Percentiles rank a stretch among this genome's conserved stretches.
Conservation (phyloP, 1,140 invertebrate genomes). For the Scaptomyza graminum region DNA sequence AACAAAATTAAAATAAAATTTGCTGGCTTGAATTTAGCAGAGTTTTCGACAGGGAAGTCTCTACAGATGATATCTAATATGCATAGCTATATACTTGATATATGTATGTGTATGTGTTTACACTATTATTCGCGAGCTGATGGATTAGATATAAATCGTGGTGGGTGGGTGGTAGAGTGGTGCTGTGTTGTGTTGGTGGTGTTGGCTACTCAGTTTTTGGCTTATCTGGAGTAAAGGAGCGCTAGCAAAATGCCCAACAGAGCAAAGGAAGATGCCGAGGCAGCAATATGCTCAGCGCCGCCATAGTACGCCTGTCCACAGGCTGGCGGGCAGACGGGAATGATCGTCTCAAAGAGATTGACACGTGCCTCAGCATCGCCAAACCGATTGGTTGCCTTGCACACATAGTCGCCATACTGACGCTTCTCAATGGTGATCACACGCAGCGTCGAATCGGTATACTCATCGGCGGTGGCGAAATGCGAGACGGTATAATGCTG, state of each 20-base stretch:
- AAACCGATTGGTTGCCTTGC: constrained; percentile 94
- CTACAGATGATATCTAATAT: constrained; percentile 51
- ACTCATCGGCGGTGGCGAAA: constrained; percentile 95
- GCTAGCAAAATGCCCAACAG: constrained; percentile 66
- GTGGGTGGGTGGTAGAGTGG: constrained; percentile 1
- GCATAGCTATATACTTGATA: constrained; percentile 47
- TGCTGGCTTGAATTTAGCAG: not conserved
- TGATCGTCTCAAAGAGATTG: constrained; percentile 94
- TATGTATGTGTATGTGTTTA: constrained; percentile 47
- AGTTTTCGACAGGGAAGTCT: constrained; percentile 37
- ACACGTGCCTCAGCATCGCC: constrained; percentile 91
- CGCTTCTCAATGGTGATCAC: constrained; percentile 95
- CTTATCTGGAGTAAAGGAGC: constrained; percentile 78
- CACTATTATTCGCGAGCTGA: constrained; percentile 55
- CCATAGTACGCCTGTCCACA: constrained; percentile 90
- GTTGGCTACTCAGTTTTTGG: constrained; percentile 42
- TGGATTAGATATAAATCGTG: constrained; percentile 38
- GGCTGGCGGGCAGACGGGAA: constrained; percentile 95
- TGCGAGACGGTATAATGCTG: constrained; percentile 95
- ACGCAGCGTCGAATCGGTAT: constrained; percentile 93
- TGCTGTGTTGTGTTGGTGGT: constrained; percentile 7
- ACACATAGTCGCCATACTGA: constrained; percentile 94
- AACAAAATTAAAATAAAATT: constrained; percentile 21
- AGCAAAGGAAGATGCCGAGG: constrained; percentile 70
- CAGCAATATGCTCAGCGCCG: constrained; percentile 84